Evolutionary conservation across 2,888 invertebrate species (phyloP), one percentile per base, ranked within the genome.

Genomic region (Apoderus coryli): DNA sequence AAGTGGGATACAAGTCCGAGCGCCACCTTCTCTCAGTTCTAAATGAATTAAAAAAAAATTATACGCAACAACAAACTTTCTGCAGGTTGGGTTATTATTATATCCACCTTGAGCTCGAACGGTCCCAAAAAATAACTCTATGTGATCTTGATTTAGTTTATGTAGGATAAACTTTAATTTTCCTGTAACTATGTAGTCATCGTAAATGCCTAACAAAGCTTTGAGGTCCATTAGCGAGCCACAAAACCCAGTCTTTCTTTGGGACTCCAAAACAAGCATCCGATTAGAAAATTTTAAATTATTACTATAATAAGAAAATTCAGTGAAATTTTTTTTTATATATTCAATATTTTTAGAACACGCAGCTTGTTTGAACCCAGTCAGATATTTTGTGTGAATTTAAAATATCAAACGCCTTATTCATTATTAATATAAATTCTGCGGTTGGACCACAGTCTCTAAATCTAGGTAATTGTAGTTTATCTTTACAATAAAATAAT

Each of bases 111-210:
- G 36, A 11, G 32, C 25, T 22, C 34, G 24, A 12, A 38, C 11
- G 10, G 25, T 15, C n/a, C 33, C 32, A 34, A 39, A 37, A 15
- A 39, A 39, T 9, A 39, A 16, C 29, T 39, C 39, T 4, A 42
- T 13, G 22, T 33, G 36, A 24, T 43, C 40, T 29, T 41, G 42
- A 12, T 33, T 32, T 10, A 38, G 25, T 33, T 41, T 43, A 42
- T 10, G 32, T 27, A 14, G 35, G 33, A 12, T 32, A 23, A 27
- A 27, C 27, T 31, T 25, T 29, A 16, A 3, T 22, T 11, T 19
- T 27, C 10, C 19, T 24, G 26, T 27, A 11, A 25, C 22, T 15
- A 34, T 13, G n/a, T 23, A 27, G 13, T 35, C 25, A 9, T 32
- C 19, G 14, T 32, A 30, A 2, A 29, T 30, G 13, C 30, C 27